phyloP scores from a whole-genome alignment of 64 coral and sea anemone species.

The Montipora sp. region DNA sequence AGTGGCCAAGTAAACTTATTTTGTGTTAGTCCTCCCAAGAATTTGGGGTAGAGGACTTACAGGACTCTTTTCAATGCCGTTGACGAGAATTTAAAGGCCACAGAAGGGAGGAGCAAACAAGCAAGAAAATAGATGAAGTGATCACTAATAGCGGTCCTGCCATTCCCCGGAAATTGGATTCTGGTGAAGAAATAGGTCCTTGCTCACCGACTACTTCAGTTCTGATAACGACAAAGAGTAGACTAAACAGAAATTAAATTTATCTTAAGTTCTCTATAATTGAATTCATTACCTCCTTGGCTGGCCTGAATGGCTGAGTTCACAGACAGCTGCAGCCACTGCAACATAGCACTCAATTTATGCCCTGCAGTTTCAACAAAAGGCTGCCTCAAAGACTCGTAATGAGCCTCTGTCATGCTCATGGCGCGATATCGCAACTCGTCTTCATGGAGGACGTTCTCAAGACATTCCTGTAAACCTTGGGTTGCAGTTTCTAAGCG shows the following conservation, averaged over 20 bases:
- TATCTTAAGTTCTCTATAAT: no score
- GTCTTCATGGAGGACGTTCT: slow-evolving; percentile 78
- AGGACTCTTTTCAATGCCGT: no score
- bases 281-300: neutral
- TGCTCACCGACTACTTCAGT: no score
- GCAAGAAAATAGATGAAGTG: no score
- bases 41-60: no score
- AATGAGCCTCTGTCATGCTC: slow-evolving; percentile 37
- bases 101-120: no score
- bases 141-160: no score
- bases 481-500: slow-evolving; percentile 65
- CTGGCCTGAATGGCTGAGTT: neutral
- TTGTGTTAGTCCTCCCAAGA: no score
- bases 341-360: neutral
- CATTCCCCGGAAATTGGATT: no score
- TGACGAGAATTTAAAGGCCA: no score
- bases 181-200: no score
- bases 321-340: slow-evolving; percentile 3
- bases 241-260: neutral
- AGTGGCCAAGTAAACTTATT: no score
- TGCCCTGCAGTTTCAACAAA: neutral
- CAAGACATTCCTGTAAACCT: slow-evolving; percentile 63
- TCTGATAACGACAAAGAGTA: neutral
- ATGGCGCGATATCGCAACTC: slow-evolving; percentile 1
- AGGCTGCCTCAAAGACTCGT: slow-evolving; percentile 19